Evolutionary conservation across 2,888 invertebrate genomes (phyloP).

Genomic region (Horisme vitalbata): DNA sequence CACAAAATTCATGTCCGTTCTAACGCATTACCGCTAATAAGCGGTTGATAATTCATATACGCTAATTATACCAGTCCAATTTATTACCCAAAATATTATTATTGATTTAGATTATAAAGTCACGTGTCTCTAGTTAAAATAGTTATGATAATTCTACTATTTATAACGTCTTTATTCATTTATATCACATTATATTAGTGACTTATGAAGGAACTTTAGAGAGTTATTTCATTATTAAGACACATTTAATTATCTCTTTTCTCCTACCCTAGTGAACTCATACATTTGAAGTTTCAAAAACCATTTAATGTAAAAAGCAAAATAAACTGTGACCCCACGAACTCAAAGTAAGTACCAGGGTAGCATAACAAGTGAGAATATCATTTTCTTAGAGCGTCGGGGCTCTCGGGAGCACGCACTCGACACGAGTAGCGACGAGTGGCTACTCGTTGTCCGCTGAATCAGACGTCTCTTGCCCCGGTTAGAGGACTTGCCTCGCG

Average conservation of each 20-base stretch:
- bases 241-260: too few species aligned
- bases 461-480: constrained; percentile 27
- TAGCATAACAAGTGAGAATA: constrained; percentile 43
- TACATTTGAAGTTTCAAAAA: too few species aligned
- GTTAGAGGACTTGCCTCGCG: constrained; percentile 23
- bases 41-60: constrained; percentile 10
- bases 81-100: constrained; percentile 1
- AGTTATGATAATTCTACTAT: too few species aligned
- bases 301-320: background rate
- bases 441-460: constrained; percentile 32
- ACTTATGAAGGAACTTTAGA: too few species aligned
- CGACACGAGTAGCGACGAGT: constrained; percentile 27
- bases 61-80: constrained; percentile 3
- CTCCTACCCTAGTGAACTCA: too few species aligned
- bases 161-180: too few species aligned
- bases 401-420: constrained; percentile 25
- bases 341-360: constrained; percentile 37
- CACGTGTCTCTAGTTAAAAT: too few species aligned
- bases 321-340: background rate
- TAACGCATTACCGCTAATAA: constrained; percentile 15
- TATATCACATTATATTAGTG: too few species aligned
- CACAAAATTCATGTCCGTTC: constrained; percentile 5
- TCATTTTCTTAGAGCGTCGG: constrained; percentile 37
- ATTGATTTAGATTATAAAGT: too few species aligned
- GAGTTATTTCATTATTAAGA: too few species aligned